Evolutionary conservation across 2,113 vertebrate genomes (phyloP), one percentile per base, ranked within the genome.

Genomic region (Chloroceryle aenea): DNA sequence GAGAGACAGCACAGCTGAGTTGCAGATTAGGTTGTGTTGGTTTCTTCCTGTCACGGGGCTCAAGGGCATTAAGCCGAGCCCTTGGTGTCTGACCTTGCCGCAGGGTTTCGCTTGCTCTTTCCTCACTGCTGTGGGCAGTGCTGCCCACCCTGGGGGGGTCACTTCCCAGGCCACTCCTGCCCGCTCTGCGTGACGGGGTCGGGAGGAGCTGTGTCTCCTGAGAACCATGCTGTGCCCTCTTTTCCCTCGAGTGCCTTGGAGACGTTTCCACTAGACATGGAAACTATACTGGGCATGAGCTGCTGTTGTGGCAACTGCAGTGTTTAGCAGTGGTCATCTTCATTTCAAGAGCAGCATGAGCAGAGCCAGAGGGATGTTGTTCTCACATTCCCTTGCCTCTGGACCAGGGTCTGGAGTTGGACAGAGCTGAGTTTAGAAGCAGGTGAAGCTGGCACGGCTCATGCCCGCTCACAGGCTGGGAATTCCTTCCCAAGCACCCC

Each of bases 301-400:
- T 89, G 93, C 81, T 96, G 93, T 95, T 96, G 91, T 96, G 85
- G 93, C 94, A 95, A 95, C 96, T 30, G 7, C 56, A 12, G 38
- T 89, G 93, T 95, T 96, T 95, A 52, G 77, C 12, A 3, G 34
- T 67, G 83, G 79, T 90, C 95, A 64, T 74, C 77, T 63, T 63
- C 52, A 1, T 90, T 92, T 78, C 91, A 66, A 32, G 61, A 95
- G 80, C 89, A 81, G 64, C 0, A 0, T 91, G 95, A 91, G 94
- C 80, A 77, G 81, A 92, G 86, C 84, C 93, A 89, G 95, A 91
- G 84, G 58, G 86, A 85, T 67, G 10, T 80, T 86, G 77, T 80
- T 95, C 85, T 62, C 66, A 7, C 80, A 34, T 95, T 93, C 69
- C 43, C 69, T 81, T 77, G 67, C 83, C 69, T 95, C 43, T 56